A percentile compares a stretch with the other conserved stretches of the same genome.
phyloP scores from a whole-genome alignment of 1,140 invertebrate genomes.

The Hestina assimilis region DNA sequence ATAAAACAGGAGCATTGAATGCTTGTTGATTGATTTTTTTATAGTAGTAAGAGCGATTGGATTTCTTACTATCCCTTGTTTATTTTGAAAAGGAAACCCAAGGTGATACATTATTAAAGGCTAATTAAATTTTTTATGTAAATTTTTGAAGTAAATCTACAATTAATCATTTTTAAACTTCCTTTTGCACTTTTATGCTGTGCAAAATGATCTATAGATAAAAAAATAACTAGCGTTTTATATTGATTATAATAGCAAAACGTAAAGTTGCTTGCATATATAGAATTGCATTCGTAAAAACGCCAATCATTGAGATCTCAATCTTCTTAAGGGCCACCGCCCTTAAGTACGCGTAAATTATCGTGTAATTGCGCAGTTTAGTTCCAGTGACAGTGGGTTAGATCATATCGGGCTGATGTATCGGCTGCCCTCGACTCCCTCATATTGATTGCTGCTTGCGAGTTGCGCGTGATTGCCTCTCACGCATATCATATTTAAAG shows the following conservation, averaged over 20 bases:
- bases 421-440: conserved; percentile 28
- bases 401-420: conserved; percentile 59
- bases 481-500: conserved; percentile 11
- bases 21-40: not conserved
- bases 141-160: no score
- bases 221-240: no score
- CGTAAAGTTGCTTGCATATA: conserved; percentile 3
- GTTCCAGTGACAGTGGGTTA: conserved; percentile 42
- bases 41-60: no score
- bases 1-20: not conserved
- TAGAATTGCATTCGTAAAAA: conserved; percentile 26
- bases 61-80: no score
- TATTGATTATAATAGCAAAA: no score
- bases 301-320: conserved; percentile 3
- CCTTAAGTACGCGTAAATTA: conserved; percentile 16
- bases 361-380: conserved; percentile 47
- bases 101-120: no score
- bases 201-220: no score
- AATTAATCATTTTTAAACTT: no score
- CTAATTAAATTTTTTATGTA: no score
- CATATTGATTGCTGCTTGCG: conserved; percentile 24
- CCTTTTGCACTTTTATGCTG: no score
- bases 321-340: conserved; percentile 3
- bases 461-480: conserved; percentile 18
- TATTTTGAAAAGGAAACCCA: no score